Evolutionary conservation across 2,888 invertebrate genomes (phyloP).

Genomic region (Halictus ligatus): DNA sequence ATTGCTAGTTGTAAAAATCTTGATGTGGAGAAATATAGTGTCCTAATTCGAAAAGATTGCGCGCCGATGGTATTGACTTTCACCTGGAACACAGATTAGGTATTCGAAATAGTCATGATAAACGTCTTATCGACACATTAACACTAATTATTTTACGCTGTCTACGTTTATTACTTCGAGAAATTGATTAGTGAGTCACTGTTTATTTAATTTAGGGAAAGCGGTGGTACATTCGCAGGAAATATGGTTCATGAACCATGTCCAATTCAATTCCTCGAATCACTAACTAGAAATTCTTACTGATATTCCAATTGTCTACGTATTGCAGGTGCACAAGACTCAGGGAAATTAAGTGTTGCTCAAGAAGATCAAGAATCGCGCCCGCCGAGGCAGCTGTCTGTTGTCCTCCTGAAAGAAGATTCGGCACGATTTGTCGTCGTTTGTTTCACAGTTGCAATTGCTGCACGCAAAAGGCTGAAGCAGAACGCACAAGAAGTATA

Average conservation of each 20-base stretch:
- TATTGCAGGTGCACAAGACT: slow-evolving; percentile 69
- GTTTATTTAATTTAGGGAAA: background rate
- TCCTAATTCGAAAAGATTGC: background rate
- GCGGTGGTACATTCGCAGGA: background rate
- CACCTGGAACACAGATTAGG: background rate
- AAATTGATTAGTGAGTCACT: background rate
- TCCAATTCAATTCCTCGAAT: background rate
- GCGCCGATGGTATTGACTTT: background rate
- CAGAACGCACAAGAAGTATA: slow-evolving; percentile 76
- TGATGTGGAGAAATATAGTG: background rate
- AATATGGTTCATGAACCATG: background rate
- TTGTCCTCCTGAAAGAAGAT: slow-evolving; percentile 79
- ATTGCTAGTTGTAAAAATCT: background rate
- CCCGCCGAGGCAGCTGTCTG: slow-evolving; percentile 76
- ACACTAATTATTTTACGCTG: slow-evolving; percentile 23
- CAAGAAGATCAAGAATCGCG: slow-evolving; percentile 74
- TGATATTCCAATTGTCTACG: background rate
- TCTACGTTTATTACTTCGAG: slow-evolving; percentile 14
- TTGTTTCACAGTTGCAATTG: slow-evolving; percentile 71
- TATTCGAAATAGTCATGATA: background rate
- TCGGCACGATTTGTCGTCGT: slow-evolving; percentile 77
- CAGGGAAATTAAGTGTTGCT: slow-evolving; percentile 74
- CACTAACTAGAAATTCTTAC: background rate
- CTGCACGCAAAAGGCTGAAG: slow-evolving; percentile 67
- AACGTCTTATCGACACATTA: background rate